Evolutionary conservation across 2,888 invertebrate genomes (phyloP), one percentile per base, ranked within the genome.

Genomic region (Stenodera caucasica): DNA sequence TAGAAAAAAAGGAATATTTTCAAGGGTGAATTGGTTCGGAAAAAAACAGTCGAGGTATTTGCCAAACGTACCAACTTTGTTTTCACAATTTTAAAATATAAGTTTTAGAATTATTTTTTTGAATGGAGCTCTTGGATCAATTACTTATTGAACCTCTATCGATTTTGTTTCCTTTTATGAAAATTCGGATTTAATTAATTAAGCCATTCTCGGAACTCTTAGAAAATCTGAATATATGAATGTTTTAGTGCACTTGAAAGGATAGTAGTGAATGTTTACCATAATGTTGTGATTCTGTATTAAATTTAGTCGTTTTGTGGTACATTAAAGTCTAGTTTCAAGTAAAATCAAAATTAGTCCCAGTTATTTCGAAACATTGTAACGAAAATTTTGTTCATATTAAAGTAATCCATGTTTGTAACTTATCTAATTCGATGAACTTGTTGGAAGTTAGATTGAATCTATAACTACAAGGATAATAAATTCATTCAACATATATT

Each of bases 391-490:
- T 54, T 62, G 57, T 63, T 63, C 57, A 57, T 59, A 63, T 57
- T 59, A 29, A 58, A 55, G 60, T 60, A 60, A 63, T 60, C 63
- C 63, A 49, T 53, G 53, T 57, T 52, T 58, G 62, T 51, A 65
- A 63, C 40, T 63, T 62, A 65, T 65, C 63, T 61, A 63, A 65
- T 65, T 65, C 59, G 50, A 50, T 49, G 49, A 57, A 63, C 63
- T 65, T 65, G 37, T 57, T 45, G 37, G 52, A 67, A 67, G 67
- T 67, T 65, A 65, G 64, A 67, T 67, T 65, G 67, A 65, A 65
- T 67, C 63, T 65, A 67, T 67, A 65, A 67, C 67, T 63, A 4
- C 5, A 67, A 59, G 67, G 67, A 67, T 67, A 65, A 65, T 67
- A 67, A 67, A 67, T 67, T 67, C 64, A 63, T 65, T 65, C 61